Percentiles rank a stretch among this genome's conserved stretches.
phyloP scores from a whole-genome alignment of 2,888 invertebrate species.

The Dynastes maya region DNA sequence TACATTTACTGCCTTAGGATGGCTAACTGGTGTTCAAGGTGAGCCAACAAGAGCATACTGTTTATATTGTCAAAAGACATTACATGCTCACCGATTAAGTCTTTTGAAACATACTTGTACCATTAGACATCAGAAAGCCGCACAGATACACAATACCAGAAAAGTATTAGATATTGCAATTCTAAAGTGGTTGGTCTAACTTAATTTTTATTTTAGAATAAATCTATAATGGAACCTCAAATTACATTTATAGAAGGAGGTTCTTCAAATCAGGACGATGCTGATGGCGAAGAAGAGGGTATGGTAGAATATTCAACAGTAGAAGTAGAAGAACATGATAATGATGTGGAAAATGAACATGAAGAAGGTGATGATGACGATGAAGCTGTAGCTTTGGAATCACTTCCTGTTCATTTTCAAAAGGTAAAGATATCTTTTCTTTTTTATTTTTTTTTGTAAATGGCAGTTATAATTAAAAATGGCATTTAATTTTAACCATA shows the following conservation, averaged over 20 bases:
- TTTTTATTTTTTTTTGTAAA: not conserved
- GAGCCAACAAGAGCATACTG: slow-evolving; percentile 75
- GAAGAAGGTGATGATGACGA: slow-evolving; percentile 63
- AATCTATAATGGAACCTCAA: slow-evolving; percentile 49
- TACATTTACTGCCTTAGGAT: slow-evolving; percentile 65
- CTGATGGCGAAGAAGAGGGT: slow-evolving; percentile 56
- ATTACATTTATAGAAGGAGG: slow-evolving; percentile 49
- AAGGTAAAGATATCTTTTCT: slow-evolving; percentile 56
- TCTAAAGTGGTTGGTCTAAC: not conserved
- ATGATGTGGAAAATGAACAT: slow-evolving; percentile 59
- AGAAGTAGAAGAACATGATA: slow-evolving; percentile 57
- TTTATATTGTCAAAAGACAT: slow-evolving; percentile 73
- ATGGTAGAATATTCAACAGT: slow-evolving; percentile 54
- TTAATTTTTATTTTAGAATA: slow-evolving; percentile 49
- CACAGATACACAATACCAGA: slow-evolving; percentile 64
- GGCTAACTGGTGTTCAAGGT: slow-evolving; percentile 73
- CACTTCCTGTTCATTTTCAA: slow-evolving; percentile 58
- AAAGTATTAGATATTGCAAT: slow-evolving; percentile 57
- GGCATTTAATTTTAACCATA: not conserved
- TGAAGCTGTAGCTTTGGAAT: slow-evolving; percentile 57
- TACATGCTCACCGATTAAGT: slow-evolving; percentile 76
- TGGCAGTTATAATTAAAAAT: not conserved
- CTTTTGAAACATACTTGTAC: slow-evolving; percentile 76
- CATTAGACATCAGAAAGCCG: slow-evolving; percentile 74
- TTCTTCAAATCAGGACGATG: slow-evolving; percentile 53